Base-by-base conservation (phyloP, 2,888 invertebrate genomes). In the Fabriciana adippe region DNA sequence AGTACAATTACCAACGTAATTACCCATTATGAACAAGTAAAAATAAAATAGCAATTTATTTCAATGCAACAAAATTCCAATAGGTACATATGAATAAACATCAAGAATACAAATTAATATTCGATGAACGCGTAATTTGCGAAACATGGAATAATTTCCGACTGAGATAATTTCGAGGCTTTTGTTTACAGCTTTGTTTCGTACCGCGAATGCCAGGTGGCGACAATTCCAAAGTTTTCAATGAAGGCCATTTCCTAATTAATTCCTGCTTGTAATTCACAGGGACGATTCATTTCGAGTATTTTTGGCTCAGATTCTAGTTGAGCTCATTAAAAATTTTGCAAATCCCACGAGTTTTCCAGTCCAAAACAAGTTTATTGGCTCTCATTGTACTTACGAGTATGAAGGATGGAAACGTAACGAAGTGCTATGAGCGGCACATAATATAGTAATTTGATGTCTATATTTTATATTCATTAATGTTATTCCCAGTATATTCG, bases 211-310 rank as follows among this genome's bases (percentile, higher is more conserved):
- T 78, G 78, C 79, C 85, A 86, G 85, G 82, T 87, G 85, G 80
- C 76, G 80, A 83, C 84, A 80, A 78, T 81, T 79, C 70, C 73
- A 77, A 87, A 87, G 77, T 86, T 87, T 83, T 79, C 79, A 81
- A 83, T 80, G 78, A 75, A 74, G 75, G 76, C 77, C 76, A 74
- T 78, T 78, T 76, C 78, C 78, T 86, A 85, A 86, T 87, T 86
- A 85, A 86, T 86, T 86, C 80, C 82, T 81, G 79, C 72, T 79
- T 80, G 74, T 82, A 79, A 82, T 81, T 83, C 76, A 51, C 72
- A 70, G 74, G 75, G 72, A 78, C 74, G 74, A 78, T 81, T 82
- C 76, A 75, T 79, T 82, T 77, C 74, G 75, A 80, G 75, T 79
- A 75, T 68, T 73, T 71, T 68, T 66, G 67, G 56, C 66, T 74